phyloP scores from a whole-genome alignment of 2,888 invertebrate species.

The Dugesia japonica region DNA sequence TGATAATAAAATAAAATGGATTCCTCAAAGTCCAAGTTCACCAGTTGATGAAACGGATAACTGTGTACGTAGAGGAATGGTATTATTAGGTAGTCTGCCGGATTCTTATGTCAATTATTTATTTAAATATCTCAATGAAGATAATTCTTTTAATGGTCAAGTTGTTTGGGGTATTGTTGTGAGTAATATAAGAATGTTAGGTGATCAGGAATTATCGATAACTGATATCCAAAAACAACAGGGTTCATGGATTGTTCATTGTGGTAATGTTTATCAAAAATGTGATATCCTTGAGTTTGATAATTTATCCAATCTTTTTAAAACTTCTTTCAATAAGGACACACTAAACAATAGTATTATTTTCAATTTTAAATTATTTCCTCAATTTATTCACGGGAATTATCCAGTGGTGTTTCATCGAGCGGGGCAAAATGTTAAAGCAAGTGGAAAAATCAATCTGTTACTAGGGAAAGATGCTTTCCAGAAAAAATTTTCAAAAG shows the following conservation, averaged over 20 bases:
- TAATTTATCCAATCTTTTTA: neutral
- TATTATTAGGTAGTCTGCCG: neutral
- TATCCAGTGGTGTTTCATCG: neutral
- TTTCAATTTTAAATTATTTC: slow-evolving; percentile 16
- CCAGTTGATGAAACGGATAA: neutral
- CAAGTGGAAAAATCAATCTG: neutral
- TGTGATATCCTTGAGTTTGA: neutral
- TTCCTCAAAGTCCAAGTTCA: neutral
- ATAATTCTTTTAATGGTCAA: neutral
- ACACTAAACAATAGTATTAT: neutral
- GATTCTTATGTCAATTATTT: neutral
- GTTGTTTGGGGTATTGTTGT: neutral
- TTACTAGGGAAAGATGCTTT: neutral
- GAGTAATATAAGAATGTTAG: neutral
- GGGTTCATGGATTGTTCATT: slow-evolving; percentile 9
- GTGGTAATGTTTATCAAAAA: slow-evolving; percentile 5
- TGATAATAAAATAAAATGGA: neutral
- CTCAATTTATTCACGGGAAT: neutral
- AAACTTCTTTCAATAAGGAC: neutral
- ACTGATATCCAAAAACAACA: neutral
- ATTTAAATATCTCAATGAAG: neutral
- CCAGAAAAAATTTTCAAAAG: neutral
- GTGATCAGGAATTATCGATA: neutral
- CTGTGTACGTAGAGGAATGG: neutral
- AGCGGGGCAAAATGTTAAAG: neutral